Evolutionary conservation across 2,888 invertebrate species (phyloP).

Genomic region (Teleogryllus oceanicus): DNA sequence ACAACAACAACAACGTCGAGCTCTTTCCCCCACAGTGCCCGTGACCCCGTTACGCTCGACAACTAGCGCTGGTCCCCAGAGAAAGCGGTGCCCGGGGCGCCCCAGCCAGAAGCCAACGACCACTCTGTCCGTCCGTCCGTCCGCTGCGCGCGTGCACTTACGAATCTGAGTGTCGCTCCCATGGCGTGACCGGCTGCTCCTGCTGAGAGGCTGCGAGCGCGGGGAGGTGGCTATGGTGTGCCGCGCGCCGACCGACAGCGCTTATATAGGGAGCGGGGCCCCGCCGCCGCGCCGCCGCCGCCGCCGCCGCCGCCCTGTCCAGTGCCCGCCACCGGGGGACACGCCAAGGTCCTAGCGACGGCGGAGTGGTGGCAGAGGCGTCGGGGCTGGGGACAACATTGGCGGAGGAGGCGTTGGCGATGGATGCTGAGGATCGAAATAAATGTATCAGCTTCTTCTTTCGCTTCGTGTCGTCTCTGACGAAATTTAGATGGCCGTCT

Average conservation of each 20-base stretch:
- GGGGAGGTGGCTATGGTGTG: neutral
- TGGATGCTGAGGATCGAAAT: neutral
- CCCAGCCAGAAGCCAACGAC: too few species aligned
- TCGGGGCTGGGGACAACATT: neutral
- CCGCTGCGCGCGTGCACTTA: neutral
- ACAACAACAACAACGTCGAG: too few species aligned
- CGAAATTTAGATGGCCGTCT: too few species aligned
- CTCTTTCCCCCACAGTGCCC: too few species aligned
- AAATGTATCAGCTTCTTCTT: too few species aligned
- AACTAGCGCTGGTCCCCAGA: too few species aligned
- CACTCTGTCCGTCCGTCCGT: too few species aligned
- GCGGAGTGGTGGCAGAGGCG: neutral
- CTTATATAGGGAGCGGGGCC: neutral
- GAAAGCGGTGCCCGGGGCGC: too few species aligned
- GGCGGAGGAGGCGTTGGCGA: neutral
- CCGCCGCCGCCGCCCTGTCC: neutral
- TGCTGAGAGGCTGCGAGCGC: neutral
- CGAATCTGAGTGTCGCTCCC: conserved; percentile 18
- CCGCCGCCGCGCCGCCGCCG: neutral
- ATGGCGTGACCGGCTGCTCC: neutral
- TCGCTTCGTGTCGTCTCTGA: too few species aligned
- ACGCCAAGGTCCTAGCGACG: neutral
- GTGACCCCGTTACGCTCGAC: too few species aligned
- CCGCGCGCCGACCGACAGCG: neutral
- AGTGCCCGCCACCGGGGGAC: neutral